Evolutionary conservation across 2,888 invertebrate species (phyloP).

Genomic region (Thecocarcelia acutangulata): DNA sequence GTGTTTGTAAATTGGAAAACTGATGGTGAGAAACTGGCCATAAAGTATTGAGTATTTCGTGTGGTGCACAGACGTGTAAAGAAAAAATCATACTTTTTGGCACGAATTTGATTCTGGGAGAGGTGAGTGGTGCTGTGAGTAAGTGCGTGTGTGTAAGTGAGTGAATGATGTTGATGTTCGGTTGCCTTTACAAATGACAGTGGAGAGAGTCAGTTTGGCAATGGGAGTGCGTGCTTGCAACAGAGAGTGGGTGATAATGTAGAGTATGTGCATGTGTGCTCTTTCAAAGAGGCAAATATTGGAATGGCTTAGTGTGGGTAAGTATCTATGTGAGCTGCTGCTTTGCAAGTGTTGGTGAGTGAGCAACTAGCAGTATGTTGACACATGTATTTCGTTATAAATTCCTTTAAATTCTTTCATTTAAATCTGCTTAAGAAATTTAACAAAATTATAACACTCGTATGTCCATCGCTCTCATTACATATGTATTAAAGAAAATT

Average conservation of each 20-base stretch:
- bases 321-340: conserved; percentile 55
- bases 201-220: conserved; percentile 48
- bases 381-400: conserved; percentile 31
- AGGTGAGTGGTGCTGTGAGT: conserved; percentile 71
- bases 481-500: no score
- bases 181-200: conserved; percentile 57
- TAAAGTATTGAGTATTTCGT: conserved; percentile 73
- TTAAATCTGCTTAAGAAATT: not conserved
- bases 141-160: conserved; percentile 65
- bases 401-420: conserved; percentile 46
- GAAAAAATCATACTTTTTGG: conserved; percentile 74
- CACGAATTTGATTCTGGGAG: conserved; percentile 58
- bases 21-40: conserved; percentile 74
- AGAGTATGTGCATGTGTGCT: conserved; percentile 28
- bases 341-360: conserved; percentile 23
- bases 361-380: conserved; percentile 13
- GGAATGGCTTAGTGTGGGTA: conserved; percentile 34
- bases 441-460: not conserved
- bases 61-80: conserved; percentile 44
- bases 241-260: conserved; percentile 2
- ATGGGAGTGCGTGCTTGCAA: conserved; percentile 26
- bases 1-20: conserved; percentile 70
- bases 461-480: no score
- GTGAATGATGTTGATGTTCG: conserved; percentile 64
- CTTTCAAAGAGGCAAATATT: conserved; percentile 25